Evolutionary conservation across 2,797 vertebrate species (phyloP).

Genomic region (Serranus cabrilla): DNA sequence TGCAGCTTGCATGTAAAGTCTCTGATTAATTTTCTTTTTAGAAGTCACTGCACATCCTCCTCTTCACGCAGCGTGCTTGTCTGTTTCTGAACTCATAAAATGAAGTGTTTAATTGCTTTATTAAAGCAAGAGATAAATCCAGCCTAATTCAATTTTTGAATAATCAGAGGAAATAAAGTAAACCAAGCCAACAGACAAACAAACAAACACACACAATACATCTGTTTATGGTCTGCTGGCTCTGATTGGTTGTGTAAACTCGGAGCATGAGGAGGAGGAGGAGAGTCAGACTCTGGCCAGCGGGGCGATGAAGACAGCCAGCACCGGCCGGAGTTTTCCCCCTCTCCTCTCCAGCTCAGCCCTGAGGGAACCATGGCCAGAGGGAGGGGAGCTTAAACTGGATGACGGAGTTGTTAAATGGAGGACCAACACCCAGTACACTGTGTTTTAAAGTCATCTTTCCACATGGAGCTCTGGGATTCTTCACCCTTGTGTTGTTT

Average conservation of each 20-base stretch:
- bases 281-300: constrained; percentile 49
- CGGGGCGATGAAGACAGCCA: constrained; percentile 55
- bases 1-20: not conserved
- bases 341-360: constrained; percentile 74
- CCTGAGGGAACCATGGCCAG: constrained; percentile 70
- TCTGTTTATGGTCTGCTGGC: constrained; percentile 56
- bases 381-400: constrained; percentile 71
- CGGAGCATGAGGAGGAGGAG: constrained; percentile 16
- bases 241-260: constrained; percentile 64
- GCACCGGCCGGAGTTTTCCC: constrained; percentile 72
- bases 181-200: constrained; percentile 36
- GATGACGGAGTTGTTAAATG: constrained; percentile 75
- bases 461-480: constrained; percentile 67
- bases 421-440: constrained; percentile 80
- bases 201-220: constrained; percentile 49
- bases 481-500: constrained; percentile 72
- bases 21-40: not conserved
- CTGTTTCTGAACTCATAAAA: constrained; percentile 14
- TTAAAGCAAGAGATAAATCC: constrained; percentile 19
- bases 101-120: constrained; percentile 24
- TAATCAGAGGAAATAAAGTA: constrained; percentile 46
- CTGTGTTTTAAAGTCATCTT: constrained; percentile 65
- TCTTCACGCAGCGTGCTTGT: not conserved
- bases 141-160: constrained; percentile 34
- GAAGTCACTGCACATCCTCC: not conserved